phyloP scores from a whole-genome alignment of 1,140 invertebrate genomes.

The Triops cancriformis region DNA sequence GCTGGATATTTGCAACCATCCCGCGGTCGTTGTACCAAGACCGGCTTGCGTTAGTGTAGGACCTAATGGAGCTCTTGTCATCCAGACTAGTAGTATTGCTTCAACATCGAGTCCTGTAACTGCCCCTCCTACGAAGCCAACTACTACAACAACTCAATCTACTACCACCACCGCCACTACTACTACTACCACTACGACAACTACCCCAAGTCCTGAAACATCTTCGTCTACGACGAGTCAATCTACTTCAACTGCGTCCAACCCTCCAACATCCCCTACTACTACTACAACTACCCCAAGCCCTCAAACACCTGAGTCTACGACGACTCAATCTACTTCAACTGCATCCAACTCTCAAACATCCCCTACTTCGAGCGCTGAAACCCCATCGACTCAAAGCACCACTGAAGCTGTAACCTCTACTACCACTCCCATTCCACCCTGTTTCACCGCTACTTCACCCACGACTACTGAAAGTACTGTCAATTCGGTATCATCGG shows the following conservation, averaged over 20 bases:
- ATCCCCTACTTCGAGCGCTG: neutral
- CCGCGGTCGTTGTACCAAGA: conserved; percentile 19
- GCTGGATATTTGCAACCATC: conserved; percentile 33
- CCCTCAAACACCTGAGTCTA: neutral
- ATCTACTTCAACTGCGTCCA: neutral
- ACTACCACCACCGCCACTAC: neutral
- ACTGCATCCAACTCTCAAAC: neutral
- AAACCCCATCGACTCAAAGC: neutral
- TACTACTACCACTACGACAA: neutral
- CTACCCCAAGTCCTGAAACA: neutral
- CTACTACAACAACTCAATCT: neutral
- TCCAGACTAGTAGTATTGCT: neutral
- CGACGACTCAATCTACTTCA: neutral
- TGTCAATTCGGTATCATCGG: neutral
- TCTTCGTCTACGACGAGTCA: neutral
- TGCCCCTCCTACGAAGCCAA: conserved; percentile 7
- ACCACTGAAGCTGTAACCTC: neutral
- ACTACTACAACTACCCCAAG: neutral
- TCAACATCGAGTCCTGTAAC: conserved; percentile 12
- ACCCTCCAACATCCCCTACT: neutral
- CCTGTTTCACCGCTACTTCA: neutral
- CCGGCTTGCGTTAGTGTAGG: conserved; percentile 15
- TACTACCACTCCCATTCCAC: neutral
- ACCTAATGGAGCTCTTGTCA: neutral
- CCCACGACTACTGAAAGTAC: neutral